Evolutionary conservation across 2,113 vertebrate species (phyloP).

Genomic region (Chlorodrepanis virens): DNA sequence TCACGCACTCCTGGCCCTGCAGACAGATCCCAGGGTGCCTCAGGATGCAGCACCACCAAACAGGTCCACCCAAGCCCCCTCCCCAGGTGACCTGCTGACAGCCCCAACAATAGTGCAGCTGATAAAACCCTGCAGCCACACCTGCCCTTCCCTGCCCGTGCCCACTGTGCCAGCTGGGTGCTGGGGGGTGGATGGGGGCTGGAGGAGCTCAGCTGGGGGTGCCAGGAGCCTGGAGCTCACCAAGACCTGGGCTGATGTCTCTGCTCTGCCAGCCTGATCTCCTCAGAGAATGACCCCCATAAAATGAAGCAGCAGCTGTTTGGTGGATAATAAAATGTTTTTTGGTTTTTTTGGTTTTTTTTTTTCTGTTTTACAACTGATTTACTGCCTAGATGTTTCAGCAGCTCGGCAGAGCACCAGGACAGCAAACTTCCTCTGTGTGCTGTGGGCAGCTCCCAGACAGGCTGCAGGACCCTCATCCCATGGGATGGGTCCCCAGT

Average conservation of each 20-base stretch:
- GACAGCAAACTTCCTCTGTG: background rate
- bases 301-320: constrained; percentile 44
- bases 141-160: background rate
- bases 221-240: background rate
- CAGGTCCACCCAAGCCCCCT: rapidly evolving
- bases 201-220: background rate
- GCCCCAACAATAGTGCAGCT: background rate
- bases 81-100: background rate
- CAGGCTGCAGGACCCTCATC: background rate
- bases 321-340: constrained; percentile 1
- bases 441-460: background rate
- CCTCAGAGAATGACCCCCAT: background rate
- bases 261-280: background rate
- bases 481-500: background rate
- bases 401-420: background rate
- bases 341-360: background rate
- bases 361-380: constrained; percentile 8
- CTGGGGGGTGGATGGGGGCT: background rate
- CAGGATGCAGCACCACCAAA: background rate
- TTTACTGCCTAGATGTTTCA: background rate
- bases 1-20: background rate
- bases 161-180: background rate
- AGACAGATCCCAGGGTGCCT: rapidly evolving
- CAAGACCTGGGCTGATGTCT: background rate
- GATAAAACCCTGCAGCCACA: constrained; percentile 2